These are phyloP conservation scores for Drosophila eugracilis DNA, from an alignment of 1,140 invertebrate genomes.

Conservation along the genomic window DNA sequence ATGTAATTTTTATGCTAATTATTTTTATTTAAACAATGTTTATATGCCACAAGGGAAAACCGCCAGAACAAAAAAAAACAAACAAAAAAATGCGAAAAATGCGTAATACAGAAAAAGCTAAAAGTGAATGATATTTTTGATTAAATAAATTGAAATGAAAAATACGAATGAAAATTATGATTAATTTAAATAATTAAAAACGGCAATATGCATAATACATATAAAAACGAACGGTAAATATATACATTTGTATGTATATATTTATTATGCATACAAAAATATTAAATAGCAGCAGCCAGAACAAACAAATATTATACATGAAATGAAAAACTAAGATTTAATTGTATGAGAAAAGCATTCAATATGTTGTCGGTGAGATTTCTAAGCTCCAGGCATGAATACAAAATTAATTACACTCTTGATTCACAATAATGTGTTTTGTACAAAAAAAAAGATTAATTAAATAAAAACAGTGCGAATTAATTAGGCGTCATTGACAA, in stretches of 20 bases:
- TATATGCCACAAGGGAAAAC: slow-evolving; percentile 37
- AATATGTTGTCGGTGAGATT: slow-evolving; percentile 57
- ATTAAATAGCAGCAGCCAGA: slow-evolving; percentile 73
- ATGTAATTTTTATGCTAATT: slow-evolving; percentile 85
- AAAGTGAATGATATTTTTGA: slow-evolving; percentile 75
- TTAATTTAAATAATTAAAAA: slow-evolving; percentile 55
- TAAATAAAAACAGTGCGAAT: slow-evolving; percentile 51
- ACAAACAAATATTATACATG: slow-evolving; percentile 39
- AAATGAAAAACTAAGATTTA: slow-evolving; percentile 48
- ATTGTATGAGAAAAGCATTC: slow-evolving; percentile 47
- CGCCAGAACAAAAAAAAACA: slow-evolving; percentile 24
- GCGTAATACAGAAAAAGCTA: slow-evolving; percentile 38
- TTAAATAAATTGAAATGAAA: slow-evolving; percentile 69
- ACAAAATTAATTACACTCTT: slow-evolving; percentile 59
- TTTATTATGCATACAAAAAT: slow-evolving; percentile 61
- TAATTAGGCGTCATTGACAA: slow-evolving; percentile 47
- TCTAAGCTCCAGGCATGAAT: slow-evolving; percentile 33
- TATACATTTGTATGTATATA: slow-evolving; percentile 46
- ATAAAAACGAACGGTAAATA: slow-evolving; percentile 37
- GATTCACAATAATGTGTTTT: slow-evolving; percentile 55
- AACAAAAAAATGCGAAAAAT: slow-evolving; percentile 26
- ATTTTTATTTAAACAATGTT: slow-evolving; percentile 81
- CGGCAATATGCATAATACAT: slow-evolving; percentile 62
- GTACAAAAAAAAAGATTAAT: slow-evolving; percentile 41
- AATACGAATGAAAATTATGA: slow-evolving; percentile 60